Percentiles rank a stretch among this genome's conserved stretches.
Evolutionary conservation across 2,888 invertebrate species (phyloP).

Genomic region (Cerastis leucographa): DNA sequence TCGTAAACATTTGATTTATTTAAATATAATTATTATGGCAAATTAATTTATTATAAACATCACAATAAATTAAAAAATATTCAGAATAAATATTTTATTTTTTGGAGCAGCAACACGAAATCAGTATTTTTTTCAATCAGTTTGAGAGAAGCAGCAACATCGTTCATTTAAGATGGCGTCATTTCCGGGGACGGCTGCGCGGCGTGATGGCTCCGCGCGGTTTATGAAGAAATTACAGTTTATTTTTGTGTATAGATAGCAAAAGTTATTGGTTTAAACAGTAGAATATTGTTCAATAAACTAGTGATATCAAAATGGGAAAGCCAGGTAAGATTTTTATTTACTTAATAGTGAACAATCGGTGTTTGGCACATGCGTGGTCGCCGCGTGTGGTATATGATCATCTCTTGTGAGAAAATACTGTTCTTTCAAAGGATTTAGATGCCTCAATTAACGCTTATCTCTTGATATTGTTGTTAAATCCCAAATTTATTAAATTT

Average conservation of each 20-base stretch:
- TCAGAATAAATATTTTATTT: slow-evolving; percentile 18
- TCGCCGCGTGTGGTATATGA: slow-evolving; percentile 72
- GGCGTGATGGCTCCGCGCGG: slow-evolving; percentile 80
- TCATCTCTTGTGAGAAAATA: slow-evolving; percentile 6
- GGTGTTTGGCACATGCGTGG: slow-evolving; percentile 51
- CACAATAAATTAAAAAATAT: background rate
- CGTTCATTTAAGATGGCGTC: slow-evolving; percentile 81
- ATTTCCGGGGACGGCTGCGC: slow-evolving; percentile 82
- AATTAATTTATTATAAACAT: no score
- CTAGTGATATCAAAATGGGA: slow-evolving; percentile 77
- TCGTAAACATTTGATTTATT: background rate
- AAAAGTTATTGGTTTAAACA: slow-evolving; percentile 59
- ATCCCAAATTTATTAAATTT: background rate
- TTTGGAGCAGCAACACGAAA: slow-evolving; percentile 51
- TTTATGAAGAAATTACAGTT: slow-evolving; percentile 78
- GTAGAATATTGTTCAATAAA: slow-evolving; percentile 52
- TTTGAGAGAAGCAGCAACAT: slow-evolving; percentile 64
- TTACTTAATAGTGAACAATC: slow-evolving; percentile 9
- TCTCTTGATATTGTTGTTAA: background rate
- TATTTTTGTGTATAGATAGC: slow-evolving; percentile 83
- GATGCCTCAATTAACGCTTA: background rate
- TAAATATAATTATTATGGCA: background rate
- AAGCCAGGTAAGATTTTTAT: slow-evolving; percentile 83
- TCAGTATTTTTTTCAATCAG: background rate
- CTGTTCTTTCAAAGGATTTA: background rate